phyloP scores from a whole-genome alignment of 2,888 invertebrate species.

The Caenorhabditis angaria region DNA sequence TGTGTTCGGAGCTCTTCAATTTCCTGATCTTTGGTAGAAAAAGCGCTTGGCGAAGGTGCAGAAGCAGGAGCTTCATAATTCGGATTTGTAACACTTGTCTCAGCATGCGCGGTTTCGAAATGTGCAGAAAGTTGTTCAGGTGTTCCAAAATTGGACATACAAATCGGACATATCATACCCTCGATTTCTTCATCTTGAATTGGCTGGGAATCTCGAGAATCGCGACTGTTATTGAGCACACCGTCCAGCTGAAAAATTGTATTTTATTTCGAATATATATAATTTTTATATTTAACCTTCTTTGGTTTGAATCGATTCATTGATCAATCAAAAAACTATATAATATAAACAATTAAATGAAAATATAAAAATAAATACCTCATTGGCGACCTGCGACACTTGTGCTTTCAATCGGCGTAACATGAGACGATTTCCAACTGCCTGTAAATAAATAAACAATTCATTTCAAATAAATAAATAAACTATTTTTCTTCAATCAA shows the following conservation, averaged over 20 bases:
- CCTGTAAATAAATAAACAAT: slow-evolving; percentile 6
- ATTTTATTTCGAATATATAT: too few relatives aligned
- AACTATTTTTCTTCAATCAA: neutral
- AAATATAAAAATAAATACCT: slow-evolving; percentile 36
- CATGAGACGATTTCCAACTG: slow-evolving; percentile 38
- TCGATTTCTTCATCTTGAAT: slow-evolving; percentile 50
- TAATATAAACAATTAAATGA: neutral
- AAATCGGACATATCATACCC: slow-evolving; percentile 75
- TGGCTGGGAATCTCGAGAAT: slow-evolving; percentile 19
- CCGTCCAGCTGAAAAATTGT: slow-evolving; percentile 48
- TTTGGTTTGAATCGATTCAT: neutral
- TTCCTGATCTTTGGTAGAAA: slow-evolving; percentile 39
- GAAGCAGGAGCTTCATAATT: slow-evolving; percentile 15
- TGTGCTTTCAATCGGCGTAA: slow-evolving; percentile 52
- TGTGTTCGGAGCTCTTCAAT: slow-evolving; percentile 47
- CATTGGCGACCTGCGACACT: slow-evolving; percentile 56
- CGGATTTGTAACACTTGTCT: slow-evolving; percentile 23
- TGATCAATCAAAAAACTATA: neutral
- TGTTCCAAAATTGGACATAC: slow-evolving; percentile 52
- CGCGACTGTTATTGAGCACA: slow-evolving; percentile 29
- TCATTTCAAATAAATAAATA: neutral
- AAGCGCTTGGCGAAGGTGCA: slow-evolving; percentile 14
- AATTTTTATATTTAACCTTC: slow-evolving; percentile 1
- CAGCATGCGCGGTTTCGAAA: slow-evolving; percentile 46
- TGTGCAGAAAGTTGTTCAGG: slow-evolving; percentile 54